phyloP scores from a whole-genome alignment of 2,888 invertebrate species.

The Dryadula phaetusa region DNA sequence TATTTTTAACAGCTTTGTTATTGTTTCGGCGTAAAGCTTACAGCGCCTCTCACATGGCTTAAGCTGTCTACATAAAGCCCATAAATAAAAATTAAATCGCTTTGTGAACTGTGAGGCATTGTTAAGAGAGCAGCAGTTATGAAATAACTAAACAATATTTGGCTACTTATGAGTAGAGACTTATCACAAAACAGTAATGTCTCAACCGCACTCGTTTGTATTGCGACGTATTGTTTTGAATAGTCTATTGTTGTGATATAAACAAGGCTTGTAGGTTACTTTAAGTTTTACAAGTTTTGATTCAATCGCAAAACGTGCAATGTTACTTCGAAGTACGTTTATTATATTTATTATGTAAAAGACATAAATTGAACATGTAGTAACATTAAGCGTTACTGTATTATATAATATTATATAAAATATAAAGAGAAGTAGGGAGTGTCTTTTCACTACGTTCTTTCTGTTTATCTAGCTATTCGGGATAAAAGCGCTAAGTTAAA shows the following conservation, averaged over 20 bases:
- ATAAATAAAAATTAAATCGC: conserved; percentile 29
- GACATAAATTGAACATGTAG: too few relatives aligned
- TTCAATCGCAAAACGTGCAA: conserved; percentile 5
- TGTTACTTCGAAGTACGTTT: not conserved
- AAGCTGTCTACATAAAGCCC: conserved; percentile 18
- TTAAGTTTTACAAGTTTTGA: conserved; percentile 16
- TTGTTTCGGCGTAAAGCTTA: not conserved
- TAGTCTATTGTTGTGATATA: conserved; percentile 61
- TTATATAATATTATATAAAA: too few relatives aligned
- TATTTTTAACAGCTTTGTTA: not conserved
- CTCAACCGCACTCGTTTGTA: conserved; percentile 54
- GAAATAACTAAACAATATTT: conserved; percentile 41
- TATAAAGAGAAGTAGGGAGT: too few relatives aligned
- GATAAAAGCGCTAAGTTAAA: too few relatives aligned
- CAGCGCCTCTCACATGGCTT: conserved; percentile 12
- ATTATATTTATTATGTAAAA: too few relatives aligned
- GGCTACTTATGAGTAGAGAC: conserved; percentile 29
- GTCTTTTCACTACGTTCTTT: too few relatives aligned
- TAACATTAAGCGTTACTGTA: too few relatives aligned
- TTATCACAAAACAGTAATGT: conserved; percentile 37
- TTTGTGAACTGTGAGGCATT: conserved; percentile 35
- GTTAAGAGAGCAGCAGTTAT: conserved; percentile 38
- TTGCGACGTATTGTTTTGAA: conserved; percentile 69
- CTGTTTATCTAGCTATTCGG: too few relatives aligned
- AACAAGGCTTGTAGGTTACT: conserved; percentile 35